phyloP scores from a whole-genome alignment of 2,113 vertebrate genomes.

The Oreochromis niloticus region DNA sequence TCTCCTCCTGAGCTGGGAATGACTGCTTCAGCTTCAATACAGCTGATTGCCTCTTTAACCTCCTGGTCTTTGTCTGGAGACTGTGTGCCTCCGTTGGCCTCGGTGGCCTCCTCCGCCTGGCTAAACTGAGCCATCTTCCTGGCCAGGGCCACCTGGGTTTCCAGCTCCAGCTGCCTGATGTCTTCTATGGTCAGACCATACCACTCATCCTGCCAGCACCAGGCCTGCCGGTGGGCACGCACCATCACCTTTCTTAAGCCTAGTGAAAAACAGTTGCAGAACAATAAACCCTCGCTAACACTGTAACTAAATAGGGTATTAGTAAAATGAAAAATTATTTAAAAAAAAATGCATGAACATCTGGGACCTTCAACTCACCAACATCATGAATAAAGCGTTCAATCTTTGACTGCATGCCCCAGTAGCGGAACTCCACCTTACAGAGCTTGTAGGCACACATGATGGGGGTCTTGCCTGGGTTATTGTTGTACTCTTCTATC shows the following conservation, averaged over 20 bases:
- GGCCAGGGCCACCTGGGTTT: slow-evolving; percentile 89
- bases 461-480: slow-evolving; percentile 79
- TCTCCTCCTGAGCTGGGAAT: slow-evolving; percentile 61
- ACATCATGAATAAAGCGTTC: slow-evolving; percentile 98
- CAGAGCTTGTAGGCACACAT: slow-evolving; percentile 99
- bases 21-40: slow-evolving; percentile 71
- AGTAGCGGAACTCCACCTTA: slow-evolving; percentile 99
- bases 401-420: slow-evolving; percentile 99
- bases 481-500: slow-evolving; percentile 86
- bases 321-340: not conserved
- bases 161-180: slow-evolving; percentile 92
- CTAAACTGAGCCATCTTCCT: slow-evolving; percentile 93
- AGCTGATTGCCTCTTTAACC: slow-evolving; percentile 66
- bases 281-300: not conserved
- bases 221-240: slow-evolving; percentile 93
- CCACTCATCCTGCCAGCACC: slow-evolving; percentile 99
- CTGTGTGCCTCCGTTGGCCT: slow-evolving; percentile 50
- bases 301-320: not conserved
- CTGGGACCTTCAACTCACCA: slow-evolving; percentile 73
- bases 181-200: slow-evolving; percentile 94
- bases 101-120: slow-evolving; percentile 66
- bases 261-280: slow-evolving; percentile 23
- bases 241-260: slow-evolving; percentile 94
- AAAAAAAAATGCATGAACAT: not conserved
- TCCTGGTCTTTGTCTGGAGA: slow-evolving; percentile 71